Evolutionary conservation across 1,140 invertebrate species (phyloP).

Genomic region (Platorchestia sp.): DNA sequence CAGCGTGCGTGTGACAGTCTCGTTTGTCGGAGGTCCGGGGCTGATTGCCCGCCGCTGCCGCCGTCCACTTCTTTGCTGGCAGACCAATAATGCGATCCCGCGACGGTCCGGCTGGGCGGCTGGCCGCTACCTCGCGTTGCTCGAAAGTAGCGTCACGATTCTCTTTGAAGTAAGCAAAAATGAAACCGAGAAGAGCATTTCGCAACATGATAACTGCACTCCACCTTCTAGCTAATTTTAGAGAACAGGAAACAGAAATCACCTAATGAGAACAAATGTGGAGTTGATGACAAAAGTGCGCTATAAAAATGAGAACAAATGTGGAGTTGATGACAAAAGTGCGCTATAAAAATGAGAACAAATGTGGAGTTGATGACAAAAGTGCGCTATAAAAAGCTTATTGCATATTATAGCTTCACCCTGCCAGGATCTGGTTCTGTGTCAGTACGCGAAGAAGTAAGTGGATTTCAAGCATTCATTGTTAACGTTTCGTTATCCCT

Average conservation of each 20-base stretch:
- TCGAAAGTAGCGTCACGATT: neutral
- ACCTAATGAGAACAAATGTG: neutral
- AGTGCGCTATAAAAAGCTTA: too few species aligned
- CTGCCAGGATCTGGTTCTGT: too few species aligned
- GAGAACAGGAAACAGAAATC: neutral
- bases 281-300: neutral
- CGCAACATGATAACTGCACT: neutral
- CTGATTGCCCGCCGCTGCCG: slow-evolving; percentile 27
- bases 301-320: neutral
- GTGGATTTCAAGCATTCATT: too few species aligned
- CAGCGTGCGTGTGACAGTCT: slow-evolving; percentile 42
- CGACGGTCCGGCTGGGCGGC: neutral
- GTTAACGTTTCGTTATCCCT: too few species aligned
- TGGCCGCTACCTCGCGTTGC: neutral
- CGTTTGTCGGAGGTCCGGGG: slow-evolving; percentile 30
- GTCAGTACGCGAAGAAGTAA: too few species aligned
- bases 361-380: neutral
- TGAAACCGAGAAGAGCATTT: neutral
- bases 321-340: neutral
- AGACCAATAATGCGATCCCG: slow-evolving; percentile 49
- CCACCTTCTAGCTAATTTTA: neutral
- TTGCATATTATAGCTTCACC: too few species aligned
- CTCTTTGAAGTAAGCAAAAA: neutral
- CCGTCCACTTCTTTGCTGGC: slow-evolving; percentile 40
- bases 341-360: neutral